phyloP scores from a whole-genome alignment of 1,140 invertebrate species.

The Pachyrhynchus sulphureomaculatus region DNA sequence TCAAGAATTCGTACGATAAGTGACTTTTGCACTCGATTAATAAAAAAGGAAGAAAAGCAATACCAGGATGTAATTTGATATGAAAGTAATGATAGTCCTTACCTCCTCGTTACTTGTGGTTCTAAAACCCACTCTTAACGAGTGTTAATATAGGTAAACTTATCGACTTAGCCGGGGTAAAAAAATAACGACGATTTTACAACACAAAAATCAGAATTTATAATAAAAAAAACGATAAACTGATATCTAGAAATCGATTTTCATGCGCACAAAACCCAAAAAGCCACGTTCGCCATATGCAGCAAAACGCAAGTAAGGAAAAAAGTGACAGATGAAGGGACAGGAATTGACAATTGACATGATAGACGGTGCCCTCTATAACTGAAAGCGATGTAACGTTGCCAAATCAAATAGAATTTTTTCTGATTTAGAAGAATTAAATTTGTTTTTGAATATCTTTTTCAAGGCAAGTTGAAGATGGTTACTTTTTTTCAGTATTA shows the following conservation, averaged over 20 bases:
- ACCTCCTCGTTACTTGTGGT: constrained; percentile 22
- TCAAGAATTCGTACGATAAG: not conserved
- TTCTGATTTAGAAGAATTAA: too few relatives aligned
- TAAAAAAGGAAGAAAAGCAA: not conserved
- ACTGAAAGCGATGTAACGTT: too few relatives aligned
- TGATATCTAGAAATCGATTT: constrained; percentile 4
- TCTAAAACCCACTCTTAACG: not conserved
- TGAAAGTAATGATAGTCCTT: not conserved
- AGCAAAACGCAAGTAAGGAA: not conserved
- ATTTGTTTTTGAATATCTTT: too few relatives aligned
- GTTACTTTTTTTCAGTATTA: too few relatives aligned
- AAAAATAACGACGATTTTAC: not conserved
- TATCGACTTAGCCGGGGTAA: not conserved
- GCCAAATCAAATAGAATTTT: too few relatives aligned
- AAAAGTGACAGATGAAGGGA: not conserved
- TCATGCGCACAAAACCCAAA: constrained; percentile 5
- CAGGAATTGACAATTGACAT: constrained; percentile 3
- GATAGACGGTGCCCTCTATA: not conserved
- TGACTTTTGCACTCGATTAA: not conserved
- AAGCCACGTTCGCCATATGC: constrained; percentile 21
- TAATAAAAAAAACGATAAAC: constrained; percentile 9
- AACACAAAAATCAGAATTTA: not conserved
- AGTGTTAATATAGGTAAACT: not conserved
- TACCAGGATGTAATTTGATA: constrained; percentile 9
- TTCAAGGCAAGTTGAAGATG: too few relatives aligned